These are phyloP conservation scores for Malacoctenus gilli DNA, from an alignment of 2,797 vertebrate species.

Conservation along the genomic window DNA sequence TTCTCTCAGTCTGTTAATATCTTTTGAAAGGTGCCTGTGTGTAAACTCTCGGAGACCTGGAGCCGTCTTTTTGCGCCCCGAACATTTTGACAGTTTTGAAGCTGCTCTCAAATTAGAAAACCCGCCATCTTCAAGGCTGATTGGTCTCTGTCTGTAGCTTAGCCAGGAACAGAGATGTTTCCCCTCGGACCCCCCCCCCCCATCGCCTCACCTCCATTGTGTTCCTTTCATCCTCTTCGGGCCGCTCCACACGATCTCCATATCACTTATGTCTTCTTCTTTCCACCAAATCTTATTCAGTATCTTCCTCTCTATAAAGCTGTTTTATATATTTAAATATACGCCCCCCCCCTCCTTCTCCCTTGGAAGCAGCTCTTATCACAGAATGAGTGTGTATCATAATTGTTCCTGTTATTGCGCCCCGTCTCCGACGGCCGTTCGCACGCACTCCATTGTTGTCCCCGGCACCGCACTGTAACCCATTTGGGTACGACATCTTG, in stretches of 20 bases:
- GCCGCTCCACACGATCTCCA: conserved; percentile 42
- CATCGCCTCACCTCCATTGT: conserved; percentile 49
- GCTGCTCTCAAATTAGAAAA: conserved; percentile 38
- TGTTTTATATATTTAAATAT: conserved; percentile 52
- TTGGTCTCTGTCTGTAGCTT: conserved; percentile 30
- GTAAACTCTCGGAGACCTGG: conserved; percentile 16
- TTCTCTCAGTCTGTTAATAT: too few species aligned
- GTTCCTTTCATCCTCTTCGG: conserved; percentile 52
- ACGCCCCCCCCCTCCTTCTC: conserved; percentile 6
- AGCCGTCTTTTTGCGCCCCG: conserved; percentile 8
- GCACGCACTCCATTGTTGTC: too few species aligned
- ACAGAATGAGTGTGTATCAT: conserved; percentile 56
- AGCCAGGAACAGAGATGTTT: too few species aligned
- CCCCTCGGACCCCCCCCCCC: conserved; percentile 29
- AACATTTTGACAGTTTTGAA: conserved; percentile 35
- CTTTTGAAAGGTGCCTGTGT: conserved; percentile 1
- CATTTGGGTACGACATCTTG: conserved; percentile 62
- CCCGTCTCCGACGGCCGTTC: conserved; percentile 26
- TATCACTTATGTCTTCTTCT: conserved; percentile 44
- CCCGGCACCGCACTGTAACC: conserved; percentile 53
- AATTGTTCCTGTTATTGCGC: conserved; percentile 57
- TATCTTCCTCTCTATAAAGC: conserved; percentile 40
- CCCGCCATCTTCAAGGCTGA: conserved; percentile 28
- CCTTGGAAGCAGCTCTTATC: conserved; percentile 53
- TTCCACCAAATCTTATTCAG: conserved; percentile 30